Base-by-base conservation (phyloP, 2,113 vertebrate species). In the Lagopus leucura region DNA sequence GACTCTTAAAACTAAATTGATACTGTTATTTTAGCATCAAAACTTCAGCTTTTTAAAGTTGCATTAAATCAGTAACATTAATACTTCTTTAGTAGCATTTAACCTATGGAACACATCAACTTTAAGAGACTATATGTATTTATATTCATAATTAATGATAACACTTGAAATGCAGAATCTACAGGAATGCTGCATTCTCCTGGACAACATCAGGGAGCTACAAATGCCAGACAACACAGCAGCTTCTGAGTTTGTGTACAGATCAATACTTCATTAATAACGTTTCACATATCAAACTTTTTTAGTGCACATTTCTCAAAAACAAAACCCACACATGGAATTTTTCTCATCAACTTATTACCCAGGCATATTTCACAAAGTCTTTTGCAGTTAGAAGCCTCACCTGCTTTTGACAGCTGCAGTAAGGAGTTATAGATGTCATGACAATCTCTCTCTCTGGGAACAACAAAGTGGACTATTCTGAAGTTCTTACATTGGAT, bases 401-500 rank as follows among this genome's bases (percentile, higher is more conserved):
- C 96, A 99, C 99, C 99, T 97, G 99, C 98, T 65, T 98, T 98
- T 69, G 99, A 98, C 13, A 99, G 98, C 77, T 98, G 98, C 66
- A 99, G 97, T 92, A 99, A 96, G 13, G 99, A 99, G 97, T 99
- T 99, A 97, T 99, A 99, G 82, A 99, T 97, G 81, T 99, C 99
- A 63, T 99, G 99, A 94, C 99, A 99, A 92, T 99, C 99, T 80
- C 99, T 97, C 90, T 99, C 99, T 88, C 98, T 98, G 57, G 98
- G 99, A 75, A 99, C 97, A 43, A 99, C 97, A 77, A 99, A 99
- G 94, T 99, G 98, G 83, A 99, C 99, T 82, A 98, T 96, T 43
- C 99, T 97, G 96, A 99, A 99, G 96, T 99, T 99, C 70, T 99
- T 98, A 96, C 99, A 99, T 95, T 99, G 99, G 94, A 99, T 99